Evolutionary conservation across 2,888 invertebrate species (phyloP).

Genomic region (Drosophila cyrtoloma): DNA sequence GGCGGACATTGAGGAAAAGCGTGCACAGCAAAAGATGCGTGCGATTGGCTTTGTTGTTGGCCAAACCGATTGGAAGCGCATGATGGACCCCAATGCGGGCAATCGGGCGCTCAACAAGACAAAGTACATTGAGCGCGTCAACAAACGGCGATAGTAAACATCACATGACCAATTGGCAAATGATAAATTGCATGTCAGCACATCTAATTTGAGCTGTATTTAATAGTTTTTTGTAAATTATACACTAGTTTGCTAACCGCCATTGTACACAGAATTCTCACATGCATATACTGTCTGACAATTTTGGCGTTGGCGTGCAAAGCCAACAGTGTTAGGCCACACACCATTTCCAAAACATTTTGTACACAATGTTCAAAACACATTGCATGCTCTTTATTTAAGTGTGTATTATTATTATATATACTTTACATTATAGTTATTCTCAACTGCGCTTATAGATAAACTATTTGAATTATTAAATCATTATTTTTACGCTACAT

Average conservation of each 20-base stretch:
- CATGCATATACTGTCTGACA: conserved; percentile 36
- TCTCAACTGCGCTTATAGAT: neutral
- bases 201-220: neutral
- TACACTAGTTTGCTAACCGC: neutral
- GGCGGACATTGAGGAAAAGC: conserved; percentile 98
- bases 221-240: conserved; percentile 15
- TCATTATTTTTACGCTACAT: neutral
- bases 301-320: conserved; percentile 27
- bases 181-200: neutral
- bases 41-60: conserved; percentile 98
- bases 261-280: conserved; percentile 16
- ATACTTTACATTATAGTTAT: neutral
- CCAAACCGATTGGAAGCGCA: conserved; percentile 97
- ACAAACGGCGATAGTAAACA: conserved; percentile 70
- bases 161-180: neutral
- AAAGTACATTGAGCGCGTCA: conserved; percentile 93
- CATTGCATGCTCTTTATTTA: conserved; percentile 9
- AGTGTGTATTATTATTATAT: conserved; percentile 12
- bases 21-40: conserved; percentile 95
- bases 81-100: conserved; percentile 96
- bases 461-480: neutral
- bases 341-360: conserved; percentile 15
- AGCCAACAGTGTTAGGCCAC: neutral
- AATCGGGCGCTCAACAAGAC: conserved; percentile 96
- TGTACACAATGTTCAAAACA: conserved; percentile 7